Evolutionary conservation across 2,113 vertebrate species (phyloP), one percentile per base, ranked within the genome.

Genomic region (Strix aluco): DNA sequence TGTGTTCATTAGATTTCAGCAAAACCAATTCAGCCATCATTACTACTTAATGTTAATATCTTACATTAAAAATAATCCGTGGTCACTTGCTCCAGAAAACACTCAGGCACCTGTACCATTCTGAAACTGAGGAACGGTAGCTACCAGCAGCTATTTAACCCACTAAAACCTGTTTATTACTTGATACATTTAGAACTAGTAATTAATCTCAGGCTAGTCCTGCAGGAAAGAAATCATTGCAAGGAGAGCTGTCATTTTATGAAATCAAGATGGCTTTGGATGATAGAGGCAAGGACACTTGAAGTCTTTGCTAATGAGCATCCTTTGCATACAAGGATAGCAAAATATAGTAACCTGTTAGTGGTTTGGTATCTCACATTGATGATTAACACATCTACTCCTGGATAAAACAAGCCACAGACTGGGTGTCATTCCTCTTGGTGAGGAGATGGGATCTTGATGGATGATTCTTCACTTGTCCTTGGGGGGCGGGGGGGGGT

Each of bases 401-500:
- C 32, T 42, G 52, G 42, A 62, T 86, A 13, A 65, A 78, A 58
- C 42, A 72, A 44, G 27, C 11, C 40, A 38, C 0, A 5, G 57
- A 18, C 5, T 73, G 14, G 23, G 3, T 40, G n/a, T 63, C 15
- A 51, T 52, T 88, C 5, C 5, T 82, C 21, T 32, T 21, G 21
- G 6, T 58, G 51, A 32, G 3, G 4, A 46, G 54, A 30, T 1
- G 3, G 32, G 19, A 63, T 47, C 57, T 74, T 46, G 23, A 44
- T 2, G 13, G 38, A 55, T 34, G 22, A 30, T 40, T 74, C 75
- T 69, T 88, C 54, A 40, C 18, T 63, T 67, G 12, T 63, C 9
- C 67, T 81, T 88, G 0, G 0, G 13, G 15, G 32, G 9, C 26
- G 12, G 10, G 20, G 13, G 8, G 4, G 26, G 17, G 3, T 83